Base-by-base conservation (phyloP, 2,797 vertebrate genomes). In the Emys orbicularis region DNA sequence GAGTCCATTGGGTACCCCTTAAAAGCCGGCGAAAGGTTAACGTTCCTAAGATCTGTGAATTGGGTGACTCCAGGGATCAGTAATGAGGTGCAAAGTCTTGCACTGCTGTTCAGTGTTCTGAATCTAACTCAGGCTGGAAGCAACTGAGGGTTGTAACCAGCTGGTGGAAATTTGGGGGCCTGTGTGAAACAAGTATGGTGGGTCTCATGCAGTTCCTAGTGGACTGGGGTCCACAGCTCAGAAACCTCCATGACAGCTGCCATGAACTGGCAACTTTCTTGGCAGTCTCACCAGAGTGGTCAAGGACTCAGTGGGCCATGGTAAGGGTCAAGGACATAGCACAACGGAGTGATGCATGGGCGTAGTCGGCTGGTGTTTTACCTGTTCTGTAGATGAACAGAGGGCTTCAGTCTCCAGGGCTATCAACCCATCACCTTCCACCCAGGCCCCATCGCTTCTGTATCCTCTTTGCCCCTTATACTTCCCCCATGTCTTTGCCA, bases 1-100 rank as follows among this genome's bases (percentile, higher is more conserved):
- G 8, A 47, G 41, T 76, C 47, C n/a, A 79, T 61, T 61, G 31
- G 54, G 23, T 54, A 44, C 7, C 79, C 57, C 34, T 76, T 31
- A 49, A 27, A 80, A 77, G 6, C 59, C 59, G 0, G 31, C 0
- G 0, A 72, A 3, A 5, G 13, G 34, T n/a, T 84, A 74, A 80
- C 47, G n/a, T 29, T 27, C 54, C 79, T 52, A 34, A 50, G 41
- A 47, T 47, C 19, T 34, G 19, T 2, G n/a, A 9, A 44, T 13
- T 31, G 59, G 13, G 15, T 61, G 31, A 34, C 59, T n/a, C 34
- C 13, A 65, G 59, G 59, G 34, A 9, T 65, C 13, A 65, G 59
- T 34, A 65, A 65, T 16, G 31, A 65, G 31, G 34, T 50, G 25
- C 12, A 84, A 57, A 84, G 16, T 16, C 31, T 84, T 68, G n/a